Evolutionary conservation across 2,888 invertebrate genomes (phyloP).

Genomic region (Hydropsyche betteni): DNA sequence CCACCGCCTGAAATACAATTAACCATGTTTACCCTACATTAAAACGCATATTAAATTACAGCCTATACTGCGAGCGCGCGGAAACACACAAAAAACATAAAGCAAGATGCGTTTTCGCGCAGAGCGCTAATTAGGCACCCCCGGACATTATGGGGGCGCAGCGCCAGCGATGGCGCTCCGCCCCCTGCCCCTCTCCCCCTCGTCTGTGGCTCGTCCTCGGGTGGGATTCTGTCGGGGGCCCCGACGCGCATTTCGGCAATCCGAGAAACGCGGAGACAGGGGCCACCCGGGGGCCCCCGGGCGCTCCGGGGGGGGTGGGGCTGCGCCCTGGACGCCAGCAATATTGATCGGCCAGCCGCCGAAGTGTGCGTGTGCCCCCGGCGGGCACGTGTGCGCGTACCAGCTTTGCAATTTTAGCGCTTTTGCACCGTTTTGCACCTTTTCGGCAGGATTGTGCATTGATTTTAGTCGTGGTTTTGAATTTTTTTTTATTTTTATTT

Average conservation of each 20-base stretch:
- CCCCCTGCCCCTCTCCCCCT: neutral
- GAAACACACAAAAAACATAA: neutral
- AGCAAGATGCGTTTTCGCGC: neutral
- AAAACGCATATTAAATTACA: too few species aligned
- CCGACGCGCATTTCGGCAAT: neutral
- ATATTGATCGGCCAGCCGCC: conserved; percentile 40
- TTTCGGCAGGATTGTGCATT: too few species aligned
- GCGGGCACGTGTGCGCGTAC: too few species aligned
- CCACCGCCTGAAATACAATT: too few species aligned
- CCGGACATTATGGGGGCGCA: neutral
- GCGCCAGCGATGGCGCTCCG: neutral
- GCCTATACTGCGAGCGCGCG: neutral
- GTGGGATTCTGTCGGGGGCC: neutral
- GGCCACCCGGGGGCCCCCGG: neutral
- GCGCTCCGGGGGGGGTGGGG: conserved; percentile 15
- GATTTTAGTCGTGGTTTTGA: too few species aligned
- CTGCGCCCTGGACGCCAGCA: conserved; percentile 43
- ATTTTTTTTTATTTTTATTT: too few species aligned
- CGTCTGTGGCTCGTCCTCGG: too few species aligned
- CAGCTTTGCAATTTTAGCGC: too few species aligned
- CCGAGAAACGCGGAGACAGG: conserved; percentile 19
- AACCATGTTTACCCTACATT: too few species aligned
- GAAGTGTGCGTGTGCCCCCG: conserved; percentile 27
- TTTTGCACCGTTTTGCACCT: too few species aligned
- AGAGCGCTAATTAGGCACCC: neutral